Percentiles rank a stretch among this genome's conserved stretches.
Evolutionary conservation across 2,888 invertebrate species (phyloP).

Genomic region (Dryobotodes eremita): DNA sequence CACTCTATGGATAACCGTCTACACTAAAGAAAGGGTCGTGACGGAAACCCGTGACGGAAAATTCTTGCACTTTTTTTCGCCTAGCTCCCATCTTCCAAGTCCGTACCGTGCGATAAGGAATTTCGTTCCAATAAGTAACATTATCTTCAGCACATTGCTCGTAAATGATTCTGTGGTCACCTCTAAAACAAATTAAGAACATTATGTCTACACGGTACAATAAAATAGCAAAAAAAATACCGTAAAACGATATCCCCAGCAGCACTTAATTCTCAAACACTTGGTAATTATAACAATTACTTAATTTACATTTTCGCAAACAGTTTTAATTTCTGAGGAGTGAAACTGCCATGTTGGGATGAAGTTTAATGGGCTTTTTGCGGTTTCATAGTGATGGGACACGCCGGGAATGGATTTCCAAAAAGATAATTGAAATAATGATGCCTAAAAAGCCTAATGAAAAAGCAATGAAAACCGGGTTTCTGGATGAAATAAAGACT

Average conservation of each 20-base stretch:
- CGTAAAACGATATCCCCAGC: background rate
- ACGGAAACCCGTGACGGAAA: no score
- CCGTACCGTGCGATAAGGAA: no score
- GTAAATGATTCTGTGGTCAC: no score
- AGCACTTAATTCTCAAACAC: constrained; percentile 15
- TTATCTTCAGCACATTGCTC: no score
- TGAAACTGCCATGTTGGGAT: constrained; percentile 11
- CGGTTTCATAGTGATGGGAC: constrained; percentile 35
- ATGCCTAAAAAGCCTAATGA: no score
- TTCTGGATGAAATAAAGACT: background rate
- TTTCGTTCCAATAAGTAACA: no score
- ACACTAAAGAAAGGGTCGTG: no score
- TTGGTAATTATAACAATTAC: constrained; percentile 29
- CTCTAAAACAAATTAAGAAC: background rate
- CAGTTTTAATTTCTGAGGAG: constrained; percentile 29
- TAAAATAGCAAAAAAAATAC: background rate
- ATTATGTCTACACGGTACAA: background rate
- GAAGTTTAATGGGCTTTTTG: constrained; percentile 48
- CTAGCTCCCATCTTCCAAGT: no score
- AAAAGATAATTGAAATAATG: background rate
- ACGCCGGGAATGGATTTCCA: no score
- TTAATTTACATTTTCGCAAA: constrained; percentile 33
- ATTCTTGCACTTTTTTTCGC: no score
- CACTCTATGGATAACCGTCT: no score
- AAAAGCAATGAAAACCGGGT: background rate